Percentiles rank a stretch among this genome's conserved stretches.
These are phyloP conservation scores for Bradypodion ventrale DNA, from an alignment of 2,797 vertebrate species.

Conservation along the genomic window DNA sequence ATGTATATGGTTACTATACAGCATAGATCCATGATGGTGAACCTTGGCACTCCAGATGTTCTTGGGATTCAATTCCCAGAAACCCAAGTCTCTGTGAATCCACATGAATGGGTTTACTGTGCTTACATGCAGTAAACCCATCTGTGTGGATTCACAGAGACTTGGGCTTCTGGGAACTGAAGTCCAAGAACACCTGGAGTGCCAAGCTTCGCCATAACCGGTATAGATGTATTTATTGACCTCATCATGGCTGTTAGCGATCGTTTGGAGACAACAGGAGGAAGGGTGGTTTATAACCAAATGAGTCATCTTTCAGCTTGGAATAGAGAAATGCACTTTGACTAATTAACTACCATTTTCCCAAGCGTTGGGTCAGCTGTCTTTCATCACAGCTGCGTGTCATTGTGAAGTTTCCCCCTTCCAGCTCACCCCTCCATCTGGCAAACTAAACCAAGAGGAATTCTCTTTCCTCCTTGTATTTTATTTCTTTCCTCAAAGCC, in stretches of 20 bases:
- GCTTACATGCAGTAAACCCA: too few relatives aligned
- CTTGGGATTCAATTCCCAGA: too few relatives aligned
- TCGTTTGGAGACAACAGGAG: neutral
- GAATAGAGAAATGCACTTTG: accelerated
- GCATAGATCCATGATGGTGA: too few relatives aligned
- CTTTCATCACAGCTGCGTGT: neutral
- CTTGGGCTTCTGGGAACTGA: too few relatives aligned
- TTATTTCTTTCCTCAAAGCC: neutral
- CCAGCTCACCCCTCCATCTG: neutral
- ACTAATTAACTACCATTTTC: neutral
- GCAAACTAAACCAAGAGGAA: accelerated
- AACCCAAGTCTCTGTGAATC: too few relatives aligned
- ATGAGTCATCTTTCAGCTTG: neutral
- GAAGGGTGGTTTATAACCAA: neutral
- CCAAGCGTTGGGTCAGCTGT: too few relatives aligned
- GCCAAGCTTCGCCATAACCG: too few relatives aligned
- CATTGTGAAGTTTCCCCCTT: neutral
- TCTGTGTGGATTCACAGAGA: too few relatives aligned
- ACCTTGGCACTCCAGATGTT: too few relatives aligned
- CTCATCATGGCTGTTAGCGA: slow-evolving; percentile 12
- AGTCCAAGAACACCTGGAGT: too few relatives aligned
- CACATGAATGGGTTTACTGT: too few relatives aligned
- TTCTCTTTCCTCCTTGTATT: neutral
- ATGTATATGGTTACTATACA: too few relatives aligned
- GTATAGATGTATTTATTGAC: slow-evolving; percentile 44